Conservation (phyloP, 2,797 vertebrate species). For the Macropus fuliginosus region DNA sequence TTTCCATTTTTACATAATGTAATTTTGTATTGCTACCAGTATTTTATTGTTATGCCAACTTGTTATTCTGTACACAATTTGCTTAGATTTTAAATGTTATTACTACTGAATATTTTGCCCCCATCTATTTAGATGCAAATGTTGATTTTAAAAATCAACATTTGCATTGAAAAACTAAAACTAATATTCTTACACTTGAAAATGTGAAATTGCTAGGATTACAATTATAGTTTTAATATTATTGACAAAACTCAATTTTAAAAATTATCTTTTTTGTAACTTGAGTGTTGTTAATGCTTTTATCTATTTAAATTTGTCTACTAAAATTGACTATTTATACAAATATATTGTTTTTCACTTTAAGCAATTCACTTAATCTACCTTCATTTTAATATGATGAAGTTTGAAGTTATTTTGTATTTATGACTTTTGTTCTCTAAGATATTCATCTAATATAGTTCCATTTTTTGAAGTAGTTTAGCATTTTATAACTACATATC, state of each 20-base stretch:
- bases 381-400: neutral
- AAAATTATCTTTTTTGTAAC: constrained; percentile 47
- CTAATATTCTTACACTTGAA: constrained; percentile 32
- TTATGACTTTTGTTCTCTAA: constrained; percentile 36
- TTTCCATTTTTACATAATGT: constrained; percentile 7
- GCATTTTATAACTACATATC: constrained; percentile 10
- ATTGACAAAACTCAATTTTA: constrained; percentile 55
- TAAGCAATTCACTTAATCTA: constrained; percentile 19
- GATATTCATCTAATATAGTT: constrained; percentile 22
- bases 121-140: constrained; percentile 34
- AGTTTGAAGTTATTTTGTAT: constrained; percentile 44
- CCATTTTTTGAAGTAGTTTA: constrained; percentile 15
- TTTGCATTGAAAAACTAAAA: constrained; percentile 45
- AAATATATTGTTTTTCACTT: constrained; percentile 46
- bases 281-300: constrained; percentile 46
- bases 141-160: constrained; percentile 33
- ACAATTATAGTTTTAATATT: constrained; percentile 44
- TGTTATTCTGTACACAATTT: neutral
- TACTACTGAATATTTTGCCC: constrained; percentile 47
- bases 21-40: constrained; percentile 19
- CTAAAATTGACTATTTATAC: constrained; percentile 54
- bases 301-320: constrained; percentile 33
- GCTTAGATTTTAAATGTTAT: constrained; percentile 50
- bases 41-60: constrained; percentile 46
- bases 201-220: constrained; percentile 31